Base-by-base conservation (phyloP, 2,797 vertebrate genomes). In the Diglossa cyanea region DNA sequence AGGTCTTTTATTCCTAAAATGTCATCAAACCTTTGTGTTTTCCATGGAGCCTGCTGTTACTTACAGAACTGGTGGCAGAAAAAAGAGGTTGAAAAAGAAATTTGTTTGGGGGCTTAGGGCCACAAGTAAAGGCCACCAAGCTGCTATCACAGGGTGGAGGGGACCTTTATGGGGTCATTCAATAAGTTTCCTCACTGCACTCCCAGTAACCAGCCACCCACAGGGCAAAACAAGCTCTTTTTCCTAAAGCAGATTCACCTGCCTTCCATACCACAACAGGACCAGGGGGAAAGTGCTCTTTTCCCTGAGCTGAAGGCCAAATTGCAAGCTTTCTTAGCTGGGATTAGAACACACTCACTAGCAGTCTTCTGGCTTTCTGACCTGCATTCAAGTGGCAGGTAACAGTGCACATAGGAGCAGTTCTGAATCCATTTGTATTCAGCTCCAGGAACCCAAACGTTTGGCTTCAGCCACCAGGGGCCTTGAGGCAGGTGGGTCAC, bases 371-470 rank as follows among this genome's bases (percentile, higher is more conserved):
- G 6, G 18, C 25, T 67, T 78, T 76, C 44, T 70, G 39, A 47
- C 8, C 25, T 60, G 53, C 40, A n/a, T 39, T 73, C 16, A 58
- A 76, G 30, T 1, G 4, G 13, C 44, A 82, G 11, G 3, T 24
- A 75, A 45, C 24, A 60, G 11, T 3, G 5, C 17, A 13, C 0
- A 0, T 17, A 54, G 26, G 21, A 4, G 1, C 5, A 44, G 9
- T 14, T 53, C 44, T 45, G 6, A 86, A 8, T 9, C 11, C 8
- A 4, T 23, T 37, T 3, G 1, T 17, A 44, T 86, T 73, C 3
- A 21, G 33, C 17, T 61, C 63, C 33, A 17, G 25, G 11, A 54
- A 40, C 17, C 11, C 40, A 25, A 54, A 40, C 15, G 25, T 25
- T 45, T 39, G 48, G 20, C 48, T 54, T 54, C 40, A 61, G 47